phyloP scores from a whole-genome alignment of 2,888 invertebrate species.

The Melieria omissa region DNA sequence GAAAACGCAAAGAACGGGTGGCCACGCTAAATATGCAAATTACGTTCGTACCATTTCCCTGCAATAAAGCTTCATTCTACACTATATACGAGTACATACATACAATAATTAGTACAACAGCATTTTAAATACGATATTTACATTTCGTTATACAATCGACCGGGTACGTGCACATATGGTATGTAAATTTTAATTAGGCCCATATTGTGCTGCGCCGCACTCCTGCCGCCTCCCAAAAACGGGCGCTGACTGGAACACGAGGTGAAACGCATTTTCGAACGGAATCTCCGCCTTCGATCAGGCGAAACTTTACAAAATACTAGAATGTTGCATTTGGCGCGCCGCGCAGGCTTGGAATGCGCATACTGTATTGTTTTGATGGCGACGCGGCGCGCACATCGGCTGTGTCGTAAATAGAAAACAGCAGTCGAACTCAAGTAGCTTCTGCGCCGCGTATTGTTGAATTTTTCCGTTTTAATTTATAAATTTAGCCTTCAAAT shows the following conservation, averaged over 20 bases:
- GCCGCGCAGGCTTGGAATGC: no score
- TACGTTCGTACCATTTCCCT: conserved; percentile 15
- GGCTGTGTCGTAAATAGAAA: no score
- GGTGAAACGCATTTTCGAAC: no score
- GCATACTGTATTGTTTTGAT: no score
- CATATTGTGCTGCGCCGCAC: no score
- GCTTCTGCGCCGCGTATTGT: background rate
- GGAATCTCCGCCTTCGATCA: no score
- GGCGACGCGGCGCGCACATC: no score
- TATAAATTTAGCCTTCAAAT: conserved; percentile 15
- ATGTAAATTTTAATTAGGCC: conserved; percentile 18
- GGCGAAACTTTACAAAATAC: no score
- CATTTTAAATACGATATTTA: conserved; percentile 17
- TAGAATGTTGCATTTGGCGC: no score
- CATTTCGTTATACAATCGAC: conserved; percentile 10
- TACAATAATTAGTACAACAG: conserved; percentile 17
- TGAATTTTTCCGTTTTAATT: background rate
- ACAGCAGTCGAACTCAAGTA: no score
- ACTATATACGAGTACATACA: background rate
- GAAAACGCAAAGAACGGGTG: background rate
- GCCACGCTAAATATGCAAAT: conserved; percentile 19
- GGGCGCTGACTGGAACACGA: no score
- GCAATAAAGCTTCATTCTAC: background rate
- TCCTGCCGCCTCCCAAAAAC: no score
- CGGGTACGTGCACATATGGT: conserved; percentile 11